Base-by-base conservation (phyloP, 92 coral and sea anemone genomes). In the Palythoa heliodiscus region DNA sequence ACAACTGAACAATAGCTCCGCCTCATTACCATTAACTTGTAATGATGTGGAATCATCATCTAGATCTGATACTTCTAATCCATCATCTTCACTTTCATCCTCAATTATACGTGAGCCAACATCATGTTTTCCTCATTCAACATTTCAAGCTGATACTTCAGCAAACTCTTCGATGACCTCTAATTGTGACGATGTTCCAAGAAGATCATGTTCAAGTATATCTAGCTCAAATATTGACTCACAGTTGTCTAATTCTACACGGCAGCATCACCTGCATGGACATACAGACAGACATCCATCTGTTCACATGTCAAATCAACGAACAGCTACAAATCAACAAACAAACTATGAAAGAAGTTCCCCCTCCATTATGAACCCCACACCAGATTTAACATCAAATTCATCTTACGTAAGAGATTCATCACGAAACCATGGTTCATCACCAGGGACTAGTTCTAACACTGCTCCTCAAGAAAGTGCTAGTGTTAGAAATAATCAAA, bases 31-130 rank as follows among this genome's bases (percentile, higher is more conserved):
- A 23, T 75, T 39, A 0, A 52, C 48, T 7, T 55, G 43, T 48
- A 23, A 48, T 70, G 39, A 48, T 23, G 35, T 16, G 40, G 60
- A 52, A 60, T 40, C 71, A 5, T 77, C 60, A 29, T 52, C 77
- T 29, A 66, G 16, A 67, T 29, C 40, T 17, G n/a, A 11, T 67
- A 16, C 77, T 71, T 50, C 71, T 19, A 9, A 43, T 0, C 61
- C 47, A 40, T 40, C 86, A n/a, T 11, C 86, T 22, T 19, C 39
- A 37, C 69, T 40, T n/a, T 22, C 71, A 64, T 78, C 64, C 11
- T 47, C 68, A 11, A 76, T 52, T 14, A 57, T 19, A 77, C 13
- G 15, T 54, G 25, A 53, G 19, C 53, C 54, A 72, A 22, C 23
- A 67, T 8, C 7, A 22, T 15, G 7, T 58, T n/a, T 5, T 58